Conservation (phyloP, 2,113 vertebrate species). For the Lichenostomus cassidix region DNA sequence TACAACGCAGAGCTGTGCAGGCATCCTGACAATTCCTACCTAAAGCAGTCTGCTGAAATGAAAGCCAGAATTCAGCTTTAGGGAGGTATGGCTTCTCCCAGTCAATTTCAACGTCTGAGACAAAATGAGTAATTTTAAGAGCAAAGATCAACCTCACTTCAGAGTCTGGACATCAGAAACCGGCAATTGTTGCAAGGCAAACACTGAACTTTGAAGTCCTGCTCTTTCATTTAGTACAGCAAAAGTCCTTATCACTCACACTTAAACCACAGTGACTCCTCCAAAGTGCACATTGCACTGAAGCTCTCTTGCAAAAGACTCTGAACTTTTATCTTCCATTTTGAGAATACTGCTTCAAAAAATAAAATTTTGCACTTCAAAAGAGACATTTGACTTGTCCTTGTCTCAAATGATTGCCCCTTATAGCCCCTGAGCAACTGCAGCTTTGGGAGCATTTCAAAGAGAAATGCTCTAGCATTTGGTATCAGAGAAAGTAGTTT, state of each 20-base stretch:
- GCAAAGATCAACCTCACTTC: neutral
- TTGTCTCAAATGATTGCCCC: slow-evolving; percentile 1
- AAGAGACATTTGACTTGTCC: slow-evolving; percentile 16
- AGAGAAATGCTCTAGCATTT: neutral
- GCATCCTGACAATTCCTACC: neutral
- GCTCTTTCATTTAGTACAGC: neutral
- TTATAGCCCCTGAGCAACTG: neutral
- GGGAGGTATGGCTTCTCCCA: neutral
- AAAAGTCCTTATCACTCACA: neutral
- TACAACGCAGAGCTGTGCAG: neutral
- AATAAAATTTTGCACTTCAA: slow-evolving; percentile 13
- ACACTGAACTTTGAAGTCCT: slow-evolving; percentile 8
- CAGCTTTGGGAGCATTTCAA: slow-evolving; percentile 27
- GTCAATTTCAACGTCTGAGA: neutral
- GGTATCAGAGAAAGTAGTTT: neutral
- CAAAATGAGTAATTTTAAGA: neutral
- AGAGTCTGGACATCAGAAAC: neutral
- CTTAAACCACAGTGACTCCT: neutral
- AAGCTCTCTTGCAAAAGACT: neutral
- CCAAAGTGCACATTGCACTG: neutral
- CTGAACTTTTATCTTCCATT: neutral
- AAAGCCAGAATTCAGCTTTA: neutral
- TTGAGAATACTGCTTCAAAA: neutral
- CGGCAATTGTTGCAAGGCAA: neutral
- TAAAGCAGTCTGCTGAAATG: neutral